Base-by-base conservation (phyloP, 2,888 invertebrate species). In the Psylliodes chrysocephalus region DNA sequence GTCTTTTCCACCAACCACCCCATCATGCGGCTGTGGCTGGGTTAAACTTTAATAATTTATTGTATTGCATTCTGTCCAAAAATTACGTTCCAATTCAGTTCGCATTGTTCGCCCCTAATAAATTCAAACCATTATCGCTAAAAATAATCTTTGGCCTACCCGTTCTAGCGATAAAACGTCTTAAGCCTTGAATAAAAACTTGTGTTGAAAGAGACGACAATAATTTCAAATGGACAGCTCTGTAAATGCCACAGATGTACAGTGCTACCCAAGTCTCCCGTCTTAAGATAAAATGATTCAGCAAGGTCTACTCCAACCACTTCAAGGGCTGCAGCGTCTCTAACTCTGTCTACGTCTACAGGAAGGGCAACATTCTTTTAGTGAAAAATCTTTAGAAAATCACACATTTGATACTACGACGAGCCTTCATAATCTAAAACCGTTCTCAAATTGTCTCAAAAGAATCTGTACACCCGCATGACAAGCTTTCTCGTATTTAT, bases 251-350 rank as follows among this genome's bases (percentile, higher is more conserved):
- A n/a, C 82, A 83, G 0, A 81, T 82, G 60, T 75, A 78, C 3
- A 84, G 35, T 6, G 69, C 65, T 12, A 82, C 71, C 75, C 77
- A 82, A 1, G 66, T 60, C 17, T 6, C 68, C 64, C n/a, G 60
- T 67, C 54, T 60, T 72, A 3, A 79, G 57, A 18, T 59, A 66
- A 3, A 82, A 30, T 1, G 82, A 81, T n/a, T n/a, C n/a, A n/a
- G n/a, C n/a, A n/a, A n/a, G n/a, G n/a, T n/a, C n/a, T n/a, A n/a
- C n/a, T n/a, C n/a, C n/a, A n/a, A n/a, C n/a, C n/a, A n/a, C n/a
- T n/a, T n/a, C n/a, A n/a, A n/a, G n/a, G n/a, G n/a, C n/a, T n/a
- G n/a, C n/a, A n/a, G n/a, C n/a, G n/a, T n/a, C n/a, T n/a, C n/a
- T n/a, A n/a, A n/a, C n/a, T n/a, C n/a, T n/a, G n/a, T n/a, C n/a